Conservation (phyloP, 2,888 invertebrate species). For the Eucriotettix oculatus region DNA sequence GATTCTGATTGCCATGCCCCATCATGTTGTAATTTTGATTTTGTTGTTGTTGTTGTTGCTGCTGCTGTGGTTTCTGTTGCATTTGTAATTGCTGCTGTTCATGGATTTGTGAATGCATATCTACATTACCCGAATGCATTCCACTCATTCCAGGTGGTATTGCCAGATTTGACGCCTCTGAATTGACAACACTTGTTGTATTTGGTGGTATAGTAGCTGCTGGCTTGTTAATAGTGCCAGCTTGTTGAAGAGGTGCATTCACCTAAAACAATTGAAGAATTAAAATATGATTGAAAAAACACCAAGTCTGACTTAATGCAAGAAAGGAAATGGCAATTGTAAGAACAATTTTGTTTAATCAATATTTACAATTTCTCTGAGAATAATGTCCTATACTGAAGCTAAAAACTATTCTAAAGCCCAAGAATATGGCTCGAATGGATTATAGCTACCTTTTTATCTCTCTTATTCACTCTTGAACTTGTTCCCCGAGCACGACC, state of each 20-base stretch:
- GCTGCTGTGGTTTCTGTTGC: background rate
- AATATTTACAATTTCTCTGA: too few species aligned
- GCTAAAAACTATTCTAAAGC: too few species aligned
- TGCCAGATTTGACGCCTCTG: background rate
- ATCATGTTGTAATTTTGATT: constrained; percentile 1
- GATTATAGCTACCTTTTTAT: constrained; percentile 12
- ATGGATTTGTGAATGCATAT: background rate
- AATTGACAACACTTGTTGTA: constrained; percentile 5
- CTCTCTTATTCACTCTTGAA: constrained; percentile 14
- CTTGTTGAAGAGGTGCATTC: background rate
- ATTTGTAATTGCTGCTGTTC: background rate
- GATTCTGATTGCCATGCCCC: constrained; percentile 1
- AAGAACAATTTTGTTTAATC: background rate
- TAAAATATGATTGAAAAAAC: too few species aligned
- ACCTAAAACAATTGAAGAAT: background rate
- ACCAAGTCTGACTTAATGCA: background rate
- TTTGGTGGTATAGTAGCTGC: constrained; percentile 29
- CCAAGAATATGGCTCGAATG: background rate
- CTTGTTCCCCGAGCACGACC: constrained; percentile 19
- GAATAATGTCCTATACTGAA: too few species aligned
- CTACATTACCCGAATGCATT: background rate
- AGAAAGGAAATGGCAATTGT: background rate
- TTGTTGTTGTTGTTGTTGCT: background rate
- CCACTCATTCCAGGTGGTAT: constrained; percentile 1
- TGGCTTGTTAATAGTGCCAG: constrained; percentile 25